A percentile compares a stretch with the other conserved stretches of the same genome.
Conservation (phyloP, 2,888 invertebrate genomes). For the Nemapogon koenigi region DNA sequence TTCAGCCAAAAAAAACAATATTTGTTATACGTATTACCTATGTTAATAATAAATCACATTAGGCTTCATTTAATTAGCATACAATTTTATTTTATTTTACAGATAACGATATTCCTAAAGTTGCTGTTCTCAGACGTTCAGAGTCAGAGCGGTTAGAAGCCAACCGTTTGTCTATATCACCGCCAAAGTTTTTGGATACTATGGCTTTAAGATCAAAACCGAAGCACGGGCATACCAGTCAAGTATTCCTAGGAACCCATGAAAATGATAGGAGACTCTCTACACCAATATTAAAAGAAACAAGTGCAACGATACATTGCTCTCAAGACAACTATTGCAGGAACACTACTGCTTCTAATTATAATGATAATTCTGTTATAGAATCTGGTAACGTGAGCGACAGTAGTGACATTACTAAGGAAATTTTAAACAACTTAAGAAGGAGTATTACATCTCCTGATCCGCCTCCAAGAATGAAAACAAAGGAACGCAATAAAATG, state of each 20-base stretch:
- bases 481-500: slow-evolving; percentile 39
- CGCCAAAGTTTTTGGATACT: slow-evolving; percentile 78
- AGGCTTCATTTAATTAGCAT: background rate
- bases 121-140: slow-evolving; percentile 49
- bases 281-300: no score
- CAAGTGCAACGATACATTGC: no score
- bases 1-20: background rate
- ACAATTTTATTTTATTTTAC: slow-evolving; percentile 29
- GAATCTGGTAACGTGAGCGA: slow-evolving; percentile 48
- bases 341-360: slow-evolving; percentile 13
- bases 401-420: slow-evolving; percentile 49
- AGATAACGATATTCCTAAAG: slow-evolving; percentile 51
- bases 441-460: slow-evolving; percentile 52
- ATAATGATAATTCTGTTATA: slow-evolving; percentile 22
- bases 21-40: background rate
- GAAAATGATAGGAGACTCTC: no score
- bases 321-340: no score
- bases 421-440: slow-evolving; percentile 42
- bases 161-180: slow-evolving; percentile 40
- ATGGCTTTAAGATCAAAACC: slow-evolving; percentile 79
- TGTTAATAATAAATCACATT: background rate
- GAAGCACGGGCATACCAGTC: slow-evolving; percentile 67
- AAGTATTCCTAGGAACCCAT: slow-evolving; percentile 62
- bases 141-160: slow-evolving; percentile 49
- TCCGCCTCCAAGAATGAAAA: slow-evolving; percentile 51